Evolutionary conservation across 2,797 vertebrate genomes (phyloP), one percentile per base, ranked within the genome.

Genomic region (Semaprochilodus insignis): DNA sequence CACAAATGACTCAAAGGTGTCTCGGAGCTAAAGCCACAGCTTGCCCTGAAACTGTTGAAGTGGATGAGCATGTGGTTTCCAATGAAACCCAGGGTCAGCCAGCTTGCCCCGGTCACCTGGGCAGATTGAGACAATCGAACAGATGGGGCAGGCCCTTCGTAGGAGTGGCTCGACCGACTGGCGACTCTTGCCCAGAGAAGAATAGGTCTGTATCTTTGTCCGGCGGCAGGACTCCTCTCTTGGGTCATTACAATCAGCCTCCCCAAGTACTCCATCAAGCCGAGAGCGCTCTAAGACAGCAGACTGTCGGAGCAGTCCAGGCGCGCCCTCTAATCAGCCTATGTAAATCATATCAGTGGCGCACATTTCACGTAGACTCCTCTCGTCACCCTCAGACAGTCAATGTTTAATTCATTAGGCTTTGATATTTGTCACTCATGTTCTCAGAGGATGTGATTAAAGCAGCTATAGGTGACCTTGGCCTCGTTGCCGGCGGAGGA

Each of bases 161-260:
- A 44, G 36, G 52, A 74, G 27, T 57, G 54, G 16, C 27, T 31
- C 54, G 52, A 36, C 21, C 31, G 72, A 21, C 52, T n/a, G 52
- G 36, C 57, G 72, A 34, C 31, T 31, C 72, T 36, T 57, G 19
- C 54, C 19, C 17, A 19, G 52, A 74, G 27, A 19, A 52, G 17
- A 0, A 16, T 19, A 0, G n/a, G 11, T 51, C 44, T 4, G 15
- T 71, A 25, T 55, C 44, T 36, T 16, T 17, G 25, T 57, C 62
- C 63, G n/a, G 63, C 21, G 17, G 36, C 55, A 62, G 72, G 25
- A 75, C 27, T 23, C n/a, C 72, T 60, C 65, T 82, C 40, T 5
- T 21, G 25, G 36, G 55, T 70, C 80, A 82, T 71, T 55, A 65
- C 57, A 82, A 82, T 82, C 74, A 82, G 74, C 44, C 17, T 44